Evolutionary conservation across 2,113 vertebrate genomes (phyloP).

Genomic region (Leptobrachium leishanense): DNA sequence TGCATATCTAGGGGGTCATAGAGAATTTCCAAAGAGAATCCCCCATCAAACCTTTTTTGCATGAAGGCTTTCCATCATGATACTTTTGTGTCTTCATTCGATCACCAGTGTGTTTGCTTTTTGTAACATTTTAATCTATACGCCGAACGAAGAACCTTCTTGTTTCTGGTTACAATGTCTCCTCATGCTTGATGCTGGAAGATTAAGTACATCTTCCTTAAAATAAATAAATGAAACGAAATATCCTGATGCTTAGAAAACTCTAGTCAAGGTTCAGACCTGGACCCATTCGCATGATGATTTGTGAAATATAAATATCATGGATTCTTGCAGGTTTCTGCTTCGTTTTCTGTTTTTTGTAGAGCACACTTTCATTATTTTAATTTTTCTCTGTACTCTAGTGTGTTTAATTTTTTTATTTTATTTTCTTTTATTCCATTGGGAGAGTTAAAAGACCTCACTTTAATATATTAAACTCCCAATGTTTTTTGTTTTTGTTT

Average conservation of each 20-base stretch:
- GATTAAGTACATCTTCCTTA: conserved; percentile 16
- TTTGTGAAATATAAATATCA: conserved; percentile 19
- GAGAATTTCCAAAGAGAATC: too few species aligned
- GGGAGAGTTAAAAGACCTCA: not conserved
- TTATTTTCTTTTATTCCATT: too few species aligned
- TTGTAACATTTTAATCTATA: too few species aligned
- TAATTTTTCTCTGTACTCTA: conserved; percentile 12
- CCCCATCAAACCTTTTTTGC: too few species aligned
- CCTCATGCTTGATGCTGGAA: not conserved
- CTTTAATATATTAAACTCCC: conserved; percentile 3
- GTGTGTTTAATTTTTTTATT: not conserved
- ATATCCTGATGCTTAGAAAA: not conserved
- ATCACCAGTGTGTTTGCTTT: too few species aligned
- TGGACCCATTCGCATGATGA: conserved; percentile 20
- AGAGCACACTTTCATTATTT: conserved; percentile 1
- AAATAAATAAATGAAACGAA: not conserved
- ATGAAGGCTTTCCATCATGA: too few species aligned
- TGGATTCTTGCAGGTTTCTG: conserved; percentile 12
- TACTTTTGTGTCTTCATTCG: too few species aligned
- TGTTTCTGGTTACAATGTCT: too few species aligned
- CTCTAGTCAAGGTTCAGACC: conserved; percentile 19
- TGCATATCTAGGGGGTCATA: too few species aligned
- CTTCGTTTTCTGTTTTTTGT: conserved; percentile 17
- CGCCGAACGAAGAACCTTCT: too few species aligned
- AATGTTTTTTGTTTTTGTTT: conserved; percentile 9